Percentiles rank a stretch among this genome's conserved stretches.
phyloP scores from a whole-genome alignment of 2,113 vertebrate genomes.

The Litocranius walleri region DNA sequence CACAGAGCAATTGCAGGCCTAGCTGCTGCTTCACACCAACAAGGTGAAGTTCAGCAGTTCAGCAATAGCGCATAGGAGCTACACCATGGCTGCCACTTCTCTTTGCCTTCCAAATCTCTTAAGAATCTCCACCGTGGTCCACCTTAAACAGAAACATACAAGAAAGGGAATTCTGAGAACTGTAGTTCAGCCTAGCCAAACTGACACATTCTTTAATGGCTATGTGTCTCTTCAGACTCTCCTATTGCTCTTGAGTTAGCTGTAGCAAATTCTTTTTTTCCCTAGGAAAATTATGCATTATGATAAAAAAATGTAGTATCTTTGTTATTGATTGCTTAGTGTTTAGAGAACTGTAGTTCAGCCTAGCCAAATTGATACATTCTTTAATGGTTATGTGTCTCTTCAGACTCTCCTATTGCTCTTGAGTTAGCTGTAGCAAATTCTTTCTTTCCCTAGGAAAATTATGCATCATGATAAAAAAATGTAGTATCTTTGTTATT shows the following conservation, averaged over 20 bases:
- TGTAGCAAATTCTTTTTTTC: not conserved
- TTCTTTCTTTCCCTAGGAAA: not conserved
- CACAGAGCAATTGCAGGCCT: not conserved
- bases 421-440: not conserved
- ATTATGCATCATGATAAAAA: not conserved
- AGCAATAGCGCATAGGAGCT: not conserved
- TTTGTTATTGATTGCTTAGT: not conserved
- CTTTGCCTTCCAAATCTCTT: not conserved
- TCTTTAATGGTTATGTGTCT: not conserved
- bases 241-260: not conserved
- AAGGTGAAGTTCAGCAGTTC: not conserved
- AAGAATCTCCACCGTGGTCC: not conserved
- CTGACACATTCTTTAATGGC: not conserved
- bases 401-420: not conserved
- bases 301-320: not conserved
- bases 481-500: not conserved
- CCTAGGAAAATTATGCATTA: not conserved
- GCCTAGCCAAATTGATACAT: not conserved
- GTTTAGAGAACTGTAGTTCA: not conserved
- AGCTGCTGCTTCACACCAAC: not conserved
- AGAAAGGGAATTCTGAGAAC: not conserved
- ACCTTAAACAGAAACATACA: not conserved
- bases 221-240: not conserved
- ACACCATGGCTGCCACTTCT: not conserved
- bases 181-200: not conserved